Conservation (phyloP, 2,113 vertebrate species). For the Poecile atricapillus region DNA sequence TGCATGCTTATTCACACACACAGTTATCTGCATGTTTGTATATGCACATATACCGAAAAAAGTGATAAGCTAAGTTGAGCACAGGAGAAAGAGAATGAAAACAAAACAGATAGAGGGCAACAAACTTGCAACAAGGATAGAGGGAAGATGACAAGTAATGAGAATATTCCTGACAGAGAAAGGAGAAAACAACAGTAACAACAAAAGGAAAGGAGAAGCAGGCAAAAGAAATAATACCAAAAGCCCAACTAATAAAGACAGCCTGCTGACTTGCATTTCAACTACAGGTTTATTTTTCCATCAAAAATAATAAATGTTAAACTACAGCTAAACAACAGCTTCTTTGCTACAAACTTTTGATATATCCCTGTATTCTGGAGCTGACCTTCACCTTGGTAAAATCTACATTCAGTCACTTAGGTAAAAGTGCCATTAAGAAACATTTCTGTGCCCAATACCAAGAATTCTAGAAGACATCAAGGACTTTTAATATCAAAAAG, state of each 20-base stretch:
- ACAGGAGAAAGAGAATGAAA: not conserved
- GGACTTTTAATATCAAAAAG: not conserved
- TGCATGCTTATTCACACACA: not conserved
- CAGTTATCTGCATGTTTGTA: not conserved
- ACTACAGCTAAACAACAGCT: not conserved
- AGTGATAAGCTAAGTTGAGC: not conserved
- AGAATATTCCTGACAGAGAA: not conserved
- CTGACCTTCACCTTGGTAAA: not conserved
- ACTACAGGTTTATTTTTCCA: not conserved
- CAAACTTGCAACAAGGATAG: not conserved
- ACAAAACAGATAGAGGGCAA: not conserved
- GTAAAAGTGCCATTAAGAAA: not conserved
- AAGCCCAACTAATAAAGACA: not conserved
- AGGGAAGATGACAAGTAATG: not conserved
- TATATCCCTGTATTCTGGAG: not conserved
- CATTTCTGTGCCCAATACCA: not conserved
- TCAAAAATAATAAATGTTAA: not conserved
- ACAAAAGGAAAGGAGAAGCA: not conserved
- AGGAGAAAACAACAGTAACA: not conserved
- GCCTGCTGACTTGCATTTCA: not conserved
- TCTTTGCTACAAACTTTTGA: not conserved
- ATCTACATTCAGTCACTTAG: fast-evolving
- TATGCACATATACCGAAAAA: not conserved
- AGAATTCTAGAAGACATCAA: not conserved
- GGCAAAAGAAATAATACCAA: not conserved